These are phyloP conservation scores for Sycophila sp. DNA, from an alignment of 1,140 invertebrate genomes.

Conservation along the genomic window DNA sequence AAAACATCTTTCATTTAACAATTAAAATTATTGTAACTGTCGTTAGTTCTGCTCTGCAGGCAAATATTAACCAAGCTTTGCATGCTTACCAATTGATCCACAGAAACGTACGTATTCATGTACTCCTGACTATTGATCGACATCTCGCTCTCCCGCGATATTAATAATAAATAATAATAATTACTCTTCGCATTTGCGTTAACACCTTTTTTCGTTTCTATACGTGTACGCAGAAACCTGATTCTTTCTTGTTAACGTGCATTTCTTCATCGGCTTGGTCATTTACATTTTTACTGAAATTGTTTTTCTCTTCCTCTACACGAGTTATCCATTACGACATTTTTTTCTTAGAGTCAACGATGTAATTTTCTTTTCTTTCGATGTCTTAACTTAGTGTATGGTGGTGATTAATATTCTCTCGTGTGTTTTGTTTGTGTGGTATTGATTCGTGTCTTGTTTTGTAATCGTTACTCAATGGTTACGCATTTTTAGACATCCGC, in stretches of 20 bases:
- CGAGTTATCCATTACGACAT: no score
- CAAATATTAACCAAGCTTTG: background rate
- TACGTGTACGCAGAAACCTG: background rate
- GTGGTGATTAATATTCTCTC: constrained; percentile 4
- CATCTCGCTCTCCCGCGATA: background rate
- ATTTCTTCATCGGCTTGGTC: background rate
- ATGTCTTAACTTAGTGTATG: constrained; percentile 6
- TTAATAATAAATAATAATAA: constrained; percentile 31
- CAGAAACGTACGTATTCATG: background rate
- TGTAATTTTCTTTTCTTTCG: constrained; percentile 5
- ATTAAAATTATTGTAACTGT: no score
- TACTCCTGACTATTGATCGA: background rate
- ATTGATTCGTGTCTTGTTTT: constrained; percentile 2
- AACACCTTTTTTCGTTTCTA: background rate
- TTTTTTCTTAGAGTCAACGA: constrained; percentile 9
- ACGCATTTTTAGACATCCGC: background rate
- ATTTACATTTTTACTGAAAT: background rate
- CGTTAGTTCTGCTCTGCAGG: background rate
- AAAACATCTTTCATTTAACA: no score
- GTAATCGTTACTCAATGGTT: background rate
- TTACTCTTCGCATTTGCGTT: background rate
- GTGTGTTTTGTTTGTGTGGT: background rate
- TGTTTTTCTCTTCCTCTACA: background rate
- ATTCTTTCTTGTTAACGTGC: no score
- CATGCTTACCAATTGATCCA: no score